These are phyloP conservation scores for Lepus americanus DNA, from an alignment of 2,113 vertebrate genomes.

Conservation along the genomic window DNA sequence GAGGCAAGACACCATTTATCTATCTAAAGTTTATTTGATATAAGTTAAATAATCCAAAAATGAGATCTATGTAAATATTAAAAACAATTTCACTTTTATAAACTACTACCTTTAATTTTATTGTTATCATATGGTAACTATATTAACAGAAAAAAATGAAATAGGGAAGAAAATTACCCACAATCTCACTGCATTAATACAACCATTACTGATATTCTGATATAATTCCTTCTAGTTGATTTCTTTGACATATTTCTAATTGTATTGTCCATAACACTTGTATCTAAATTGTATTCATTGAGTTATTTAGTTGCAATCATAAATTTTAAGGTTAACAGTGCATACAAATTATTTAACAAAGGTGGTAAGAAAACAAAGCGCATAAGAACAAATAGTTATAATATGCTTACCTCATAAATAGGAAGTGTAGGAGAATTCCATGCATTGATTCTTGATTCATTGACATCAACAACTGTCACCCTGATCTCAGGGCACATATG, in stretches of 20 bases:
- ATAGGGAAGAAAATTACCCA: not conserved
- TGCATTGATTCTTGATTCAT: slow-evolving; percentile 96
- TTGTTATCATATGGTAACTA: slow-evolving; percentile 12
- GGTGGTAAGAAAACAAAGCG: slow-evolving; percentile 41
- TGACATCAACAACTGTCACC: slow-evolving; percentile 95
- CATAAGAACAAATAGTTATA: not conserved
- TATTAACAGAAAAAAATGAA: slow-evolving; percentile 42
- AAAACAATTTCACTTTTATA: not conserved
- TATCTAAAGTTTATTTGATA: not conserved
- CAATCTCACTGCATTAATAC: not conserved
- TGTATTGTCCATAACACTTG: not conserved
- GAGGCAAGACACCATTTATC: too few relatives aligned
- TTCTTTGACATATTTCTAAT: slow-evolving; percentile 17
- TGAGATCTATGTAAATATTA: not conserved
- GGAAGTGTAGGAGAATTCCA: slow-evolving; percentile 98
- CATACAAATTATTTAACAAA: slow-evolving; percentile 42
- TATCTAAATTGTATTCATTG: slow-evolving; percentile 34
- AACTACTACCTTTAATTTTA: slow-evolving; percentile 6
- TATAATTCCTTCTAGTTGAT: slow-evolving; percentile 35
- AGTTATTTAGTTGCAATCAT: slow-evolving; percentile 5
- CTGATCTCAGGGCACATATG: slow-evolving; percentile 96
- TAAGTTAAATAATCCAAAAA: slow-evolving; percentile 38
- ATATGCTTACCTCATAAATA: slow-evolving; percentile 95
- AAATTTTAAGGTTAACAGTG: slow-evolving; percentile 36
- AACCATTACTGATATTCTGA: slow-evolving; percentile 16